Evolutionary conservation across 2,113 vertebrate genomes (phyloP).

Genomic region (Galbula dea): DNA sequence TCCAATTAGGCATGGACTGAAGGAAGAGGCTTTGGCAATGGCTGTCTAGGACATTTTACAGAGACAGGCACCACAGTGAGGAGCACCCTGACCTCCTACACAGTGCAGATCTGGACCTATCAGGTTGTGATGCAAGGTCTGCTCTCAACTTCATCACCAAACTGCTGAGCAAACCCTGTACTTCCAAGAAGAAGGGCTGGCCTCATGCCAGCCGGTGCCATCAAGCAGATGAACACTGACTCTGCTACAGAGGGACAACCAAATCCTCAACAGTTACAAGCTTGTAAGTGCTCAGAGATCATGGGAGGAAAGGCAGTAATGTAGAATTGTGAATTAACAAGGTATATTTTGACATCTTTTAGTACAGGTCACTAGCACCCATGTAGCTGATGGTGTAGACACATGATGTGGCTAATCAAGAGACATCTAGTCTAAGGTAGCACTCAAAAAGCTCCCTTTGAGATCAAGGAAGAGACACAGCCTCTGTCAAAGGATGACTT

Average conservation of each 20-base stretch:
- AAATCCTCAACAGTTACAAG: not conserved
- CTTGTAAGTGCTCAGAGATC: not conserved
- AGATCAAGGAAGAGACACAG: not conserved
- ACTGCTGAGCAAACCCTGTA: not conserved
- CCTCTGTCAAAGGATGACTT: not conserved
- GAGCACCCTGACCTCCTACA: not conserved
- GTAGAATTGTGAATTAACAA: not conserved
- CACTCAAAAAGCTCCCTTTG: not conserved
- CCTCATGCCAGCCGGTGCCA: accelerated
- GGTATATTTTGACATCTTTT: not conserved
- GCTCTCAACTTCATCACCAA: accelerated
- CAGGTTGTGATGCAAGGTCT: not conserved
- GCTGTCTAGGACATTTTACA: not conserved
- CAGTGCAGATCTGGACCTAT: accelerated
- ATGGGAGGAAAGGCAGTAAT: not conserved
- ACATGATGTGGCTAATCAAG: not conserved
- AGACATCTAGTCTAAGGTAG: not conserved
- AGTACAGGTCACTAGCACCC: not conserved
- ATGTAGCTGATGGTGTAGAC: accelerated
- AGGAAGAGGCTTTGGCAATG: not conserved
- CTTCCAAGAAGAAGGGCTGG: not conserved
- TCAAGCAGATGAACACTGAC: not conserved
- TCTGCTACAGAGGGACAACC: not conserved
- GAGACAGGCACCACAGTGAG: not conserved
- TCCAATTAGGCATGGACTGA: not conserved